A percentile compares a stretch with the other conserved stretches of the same genome.
phyloP scores from a whole-genome alignment of 2,888 invertebrate species.

The Cephalotes varians region DNA sequence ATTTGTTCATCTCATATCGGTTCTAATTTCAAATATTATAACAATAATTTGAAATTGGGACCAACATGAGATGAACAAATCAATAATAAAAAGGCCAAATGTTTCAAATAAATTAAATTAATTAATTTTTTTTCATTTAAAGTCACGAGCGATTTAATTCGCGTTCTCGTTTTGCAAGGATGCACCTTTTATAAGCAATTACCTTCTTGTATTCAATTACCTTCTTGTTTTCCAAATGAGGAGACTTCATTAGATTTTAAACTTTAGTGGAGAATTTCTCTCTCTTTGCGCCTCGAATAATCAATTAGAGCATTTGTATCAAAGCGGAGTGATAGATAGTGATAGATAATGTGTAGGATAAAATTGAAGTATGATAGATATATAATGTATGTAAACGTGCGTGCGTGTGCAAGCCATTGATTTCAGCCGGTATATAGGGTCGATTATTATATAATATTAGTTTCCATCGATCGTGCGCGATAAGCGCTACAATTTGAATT shows the following conservation, averaged over 20 bases:
- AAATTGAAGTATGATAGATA: not conserved
- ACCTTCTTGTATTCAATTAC: not conserved
- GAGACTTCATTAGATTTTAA: not conserved
- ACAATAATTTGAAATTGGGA: no score
- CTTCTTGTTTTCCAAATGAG: not conserved
- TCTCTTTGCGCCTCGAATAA: not conserved
- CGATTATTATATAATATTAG: conserved; percentile 60
- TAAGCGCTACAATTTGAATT: conserved; percentile 19
- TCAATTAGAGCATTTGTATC: not conserved
- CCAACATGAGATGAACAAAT: no score
- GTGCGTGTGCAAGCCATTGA: conserved; percentile 41
- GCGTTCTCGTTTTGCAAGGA: not conserved
- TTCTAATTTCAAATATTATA: no score
- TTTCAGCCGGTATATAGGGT: conserved; percentile 15
- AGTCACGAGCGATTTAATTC: not conserved
- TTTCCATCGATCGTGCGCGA: conserved; percentile 49
- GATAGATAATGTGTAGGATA: not conserved
- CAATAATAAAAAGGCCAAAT: no score
- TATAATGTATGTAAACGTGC: conserved; percentile 8
- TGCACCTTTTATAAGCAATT: not conserved
- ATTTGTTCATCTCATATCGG: no score
- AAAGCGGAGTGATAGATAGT: not conserved
- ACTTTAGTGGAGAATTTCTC: not conserved
- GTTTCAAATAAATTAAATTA: conserved; percentile 11
- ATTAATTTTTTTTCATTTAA: not conserved